phyloP scores from a whole-genome alignment of 2,888 invertebrate genomes.

The Pherbina coryleti region DNA sequence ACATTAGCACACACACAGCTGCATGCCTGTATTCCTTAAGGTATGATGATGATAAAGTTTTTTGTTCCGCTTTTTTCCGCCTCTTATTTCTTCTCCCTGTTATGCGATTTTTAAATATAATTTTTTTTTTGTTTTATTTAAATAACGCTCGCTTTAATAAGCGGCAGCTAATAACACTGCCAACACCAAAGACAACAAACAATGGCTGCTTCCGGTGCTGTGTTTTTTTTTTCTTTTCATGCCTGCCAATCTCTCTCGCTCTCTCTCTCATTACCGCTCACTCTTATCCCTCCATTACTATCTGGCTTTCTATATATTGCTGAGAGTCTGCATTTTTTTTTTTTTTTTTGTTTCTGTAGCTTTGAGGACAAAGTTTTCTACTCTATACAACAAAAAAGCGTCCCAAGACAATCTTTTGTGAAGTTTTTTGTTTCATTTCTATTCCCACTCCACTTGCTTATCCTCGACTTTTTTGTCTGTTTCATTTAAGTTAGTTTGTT shows the following conservation, averaged over 20 bases:
- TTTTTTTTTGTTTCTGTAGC: background rate
- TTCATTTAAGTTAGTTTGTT: constrained; percentile 18
- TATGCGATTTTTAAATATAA: background rate
- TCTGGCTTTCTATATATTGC: no score
- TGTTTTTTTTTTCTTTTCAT: background rate
- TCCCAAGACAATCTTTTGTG: constrained; percentile 41
- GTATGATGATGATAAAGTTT: background rate
- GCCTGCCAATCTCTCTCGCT: background rate
- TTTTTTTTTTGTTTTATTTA: background rate
- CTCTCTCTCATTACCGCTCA: background rate
- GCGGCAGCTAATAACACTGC: constrained; percentile 41
- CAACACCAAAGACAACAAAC: constrained; percentile 31
- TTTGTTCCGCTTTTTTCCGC: background rate
- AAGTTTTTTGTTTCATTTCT: background rate
- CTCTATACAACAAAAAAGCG: constrained; percentile 13
- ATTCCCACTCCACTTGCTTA: background rate
- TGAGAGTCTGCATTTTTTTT: background rate
- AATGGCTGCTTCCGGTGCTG: background rate
- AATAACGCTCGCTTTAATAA: constrained; percentile 27
- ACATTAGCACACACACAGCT: background rate
- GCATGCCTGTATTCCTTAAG: background rate
- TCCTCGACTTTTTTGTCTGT: background rate
- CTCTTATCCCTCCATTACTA: background rate
- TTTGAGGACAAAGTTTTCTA: constrained; percentile 40
- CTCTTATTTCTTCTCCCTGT: no score